Percentiles rank a stretch among this genome's conserved stretches.
These are phyloP conservation scores for Acestrorhynchus altus DNA, from an alignment of 2,797 vertebrate genomes.

Conservation along the genomic window DNA sequence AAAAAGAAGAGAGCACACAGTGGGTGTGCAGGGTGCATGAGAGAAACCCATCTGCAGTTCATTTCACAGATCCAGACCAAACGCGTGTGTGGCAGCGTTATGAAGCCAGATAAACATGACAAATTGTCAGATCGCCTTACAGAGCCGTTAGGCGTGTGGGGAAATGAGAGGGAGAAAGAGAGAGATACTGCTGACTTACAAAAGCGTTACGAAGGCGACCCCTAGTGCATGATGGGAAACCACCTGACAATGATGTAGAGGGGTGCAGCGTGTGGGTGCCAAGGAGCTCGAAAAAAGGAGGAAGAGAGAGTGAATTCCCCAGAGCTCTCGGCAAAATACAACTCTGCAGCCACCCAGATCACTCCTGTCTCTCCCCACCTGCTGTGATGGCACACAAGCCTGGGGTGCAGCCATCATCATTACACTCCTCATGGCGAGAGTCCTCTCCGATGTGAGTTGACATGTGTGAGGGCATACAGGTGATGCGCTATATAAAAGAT, in stretches of 20 bases:
- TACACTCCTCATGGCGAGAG: conserved; percentile 55
- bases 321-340: conserved; percentile 84
- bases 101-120: conserved; percentile 82
- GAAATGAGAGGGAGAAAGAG: conserved; percentile 38
- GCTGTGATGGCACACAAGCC: conserved; percentile 69
- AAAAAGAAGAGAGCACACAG: conserved; percentile 51
- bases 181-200: conserved; percentile 49
- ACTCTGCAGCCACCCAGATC: conserved; percentile 61
- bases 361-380: conserved; percentile 63
- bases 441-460: not conserved
- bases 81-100: conserved; percentile 38
- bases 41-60: conserved; percentile 62
- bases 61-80: conserved; percentile 65
- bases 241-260: conserved; percentile 75
- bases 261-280: conserved; percentile 58
- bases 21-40: no score
- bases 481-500: not conserved
- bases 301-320: conserved; percentile 75
- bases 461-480: conserved; percentile 8
- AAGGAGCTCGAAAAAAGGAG: conserved; percentile 35
- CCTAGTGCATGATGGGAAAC: conserved; percentile 68
- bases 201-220: conserved; percentile 64
- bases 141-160: conserved; percentile 74
- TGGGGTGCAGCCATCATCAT: conserved; percentile 75
- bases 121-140: conserved; percentile 78